phyloP scores from a whole-genome alignment of 2,888 invertebrate genomes.

The Gari tellinella region DNA sequence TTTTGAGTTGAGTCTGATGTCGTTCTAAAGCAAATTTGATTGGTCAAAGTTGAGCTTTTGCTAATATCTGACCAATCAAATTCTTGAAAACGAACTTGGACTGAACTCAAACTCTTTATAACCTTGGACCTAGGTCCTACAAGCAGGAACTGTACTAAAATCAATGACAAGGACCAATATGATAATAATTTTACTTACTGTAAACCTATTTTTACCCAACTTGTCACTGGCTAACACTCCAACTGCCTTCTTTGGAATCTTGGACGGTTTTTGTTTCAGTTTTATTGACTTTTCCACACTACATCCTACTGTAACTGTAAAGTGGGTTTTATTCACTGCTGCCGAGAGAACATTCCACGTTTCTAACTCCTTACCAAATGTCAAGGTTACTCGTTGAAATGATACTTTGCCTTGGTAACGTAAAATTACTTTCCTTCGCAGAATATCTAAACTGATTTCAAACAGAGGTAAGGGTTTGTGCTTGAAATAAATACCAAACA shows the following conservation, averaged over 20 bases:
- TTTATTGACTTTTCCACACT: slow-evolving; percentile 39
- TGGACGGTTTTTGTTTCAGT: slow-evolving; percentile 63
- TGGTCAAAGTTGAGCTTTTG: too few species aligned
- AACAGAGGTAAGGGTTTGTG: slow-evolving; percentile 69
- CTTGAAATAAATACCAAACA: slow-evolving; percentile 67
- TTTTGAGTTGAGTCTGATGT: too few species aligned
- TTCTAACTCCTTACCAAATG: slow-evolving; percentile 59
- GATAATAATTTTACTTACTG: slow-evolving; percentile 53
- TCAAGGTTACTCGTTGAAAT: slow-evolving; percentile 69
- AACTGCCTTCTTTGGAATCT: slow-evolving; percentile 61
- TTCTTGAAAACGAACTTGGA: too few species aligned
- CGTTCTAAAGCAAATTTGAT: too few species aligned
- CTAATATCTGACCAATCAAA: too few species aligned
- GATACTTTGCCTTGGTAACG: slow-evolving; percentile 75
- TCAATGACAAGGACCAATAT: too few species aligned
- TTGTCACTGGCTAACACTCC: slow-evolving; percentile 60
- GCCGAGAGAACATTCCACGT: slow-evolving; percentile 66
- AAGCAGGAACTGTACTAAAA: too few species aligned
- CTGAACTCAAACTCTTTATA: too few species aligned
- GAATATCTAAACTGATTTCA: slow-evolving; percentile 69
- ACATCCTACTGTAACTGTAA: slow-evolving; percentile 69
- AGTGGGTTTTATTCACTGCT: slow-evolving; percentile 61
- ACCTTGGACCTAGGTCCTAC: too few species aligned
- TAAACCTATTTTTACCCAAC: slow-evolving; percentile 50
- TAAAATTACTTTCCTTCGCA: slow-evolving; percentile 63